Evolutionary conservation across 1,140 invertebrate genomes (phyloP).

Genomic region (Drosophila hydei): DNA sequence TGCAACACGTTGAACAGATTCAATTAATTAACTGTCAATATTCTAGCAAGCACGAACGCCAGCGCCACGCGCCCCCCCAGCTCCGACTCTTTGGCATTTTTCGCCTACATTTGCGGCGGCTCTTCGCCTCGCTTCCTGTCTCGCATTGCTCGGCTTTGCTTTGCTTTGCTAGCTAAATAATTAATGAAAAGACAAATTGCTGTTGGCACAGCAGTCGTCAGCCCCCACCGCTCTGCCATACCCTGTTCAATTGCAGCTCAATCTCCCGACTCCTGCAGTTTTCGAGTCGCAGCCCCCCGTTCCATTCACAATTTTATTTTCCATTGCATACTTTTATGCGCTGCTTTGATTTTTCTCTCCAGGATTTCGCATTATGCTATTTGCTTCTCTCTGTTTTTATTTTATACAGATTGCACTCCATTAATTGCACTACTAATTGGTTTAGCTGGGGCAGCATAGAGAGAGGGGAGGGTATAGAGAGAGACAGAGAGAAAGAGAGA

Average conservation of each 20-base stretch:
- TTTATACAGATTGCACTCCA: constrained; percentile 47
- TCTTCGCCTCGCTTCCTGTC: neutral
- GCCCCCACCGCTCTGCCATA: neutral
- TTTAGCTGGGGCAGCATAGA: constrained; percentile 29
- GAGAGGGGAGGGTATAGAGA: neutral
- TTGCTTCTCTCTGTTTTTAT: neutral
- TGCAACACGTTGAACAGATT: constrained; percentile 64
- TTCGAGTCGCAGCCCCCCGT: too few species aligned
- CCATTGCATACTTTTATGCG: constrained; percentile 27
- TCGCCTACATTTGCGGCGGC: constrained; percentile 14
- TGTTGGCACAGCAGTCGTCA: constrained; percentile 29
- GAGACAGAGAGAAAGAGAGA: neutral
- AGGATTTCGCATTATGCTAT: constrained; percentile 24
- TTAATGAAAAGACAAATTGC: constrained; percentile 78
- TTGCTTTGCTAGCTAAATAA: constrained; percentile 52
- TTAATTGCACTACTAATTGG: constrained; percentile 75
- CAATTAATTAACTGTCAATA: constrained; percentile 78
- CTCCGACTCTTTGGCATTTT: neutral
- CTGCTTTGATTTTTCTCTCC: constrained; percentile 45
- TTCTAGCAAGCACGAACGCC: constrained; percentile 36
- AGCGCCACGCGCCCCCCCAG: neutral
- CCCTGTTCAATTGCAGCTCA: neutral
- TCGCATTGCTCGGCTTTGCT: constrained; percentile 4
- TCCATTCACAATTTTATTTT: constrained; percentile 17
- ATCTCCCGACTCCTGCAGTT: too few species aligned